These are phyloP conservation scores for Erebia ligea DNA, from an alignment of 2,888 invertebrate genomes.

Conservation along the genomic window DNA sequence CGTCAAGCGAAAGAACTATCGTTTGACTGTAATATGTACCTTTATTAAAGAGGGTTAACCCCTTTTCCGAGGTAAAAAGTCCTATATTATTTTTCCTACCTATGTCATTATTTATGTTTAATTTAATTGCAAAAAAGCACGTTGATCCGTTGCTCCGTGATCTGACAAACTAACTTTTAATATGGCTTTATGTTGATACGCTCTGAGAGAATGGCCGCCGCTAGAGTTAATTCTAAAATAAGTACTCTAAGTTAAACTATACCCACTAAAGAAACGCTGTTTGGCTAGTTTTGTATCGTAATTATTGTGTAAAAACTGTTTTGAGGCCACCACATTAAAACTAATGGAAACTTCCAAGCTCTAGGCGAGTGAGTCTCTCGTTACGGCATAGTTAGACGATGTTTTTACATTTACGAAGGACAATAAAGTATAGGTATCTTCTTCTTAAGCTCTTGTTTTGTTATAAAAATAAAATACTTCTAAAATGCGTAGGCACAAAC, in stretches of 20 bases:
- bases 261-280: background rate
- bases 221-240: background rate
- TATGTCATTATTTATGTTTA: no score
- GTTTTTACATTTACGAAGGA: conserved; percentile 11
- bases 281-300: conserved; percentile 1
- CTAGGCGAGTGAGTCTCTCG: conserved; percentile 20
- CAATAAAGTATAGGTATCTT: background rate
- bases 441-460: background rate
- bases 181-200: background rate
- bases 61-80: no score
- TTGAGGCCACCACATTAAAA: conserved; percentile 26
- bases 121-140: no score
- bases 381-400: conserved; percentile 19
- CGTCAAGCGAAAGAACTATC: no score
- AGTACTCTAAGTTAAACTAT: background rate
- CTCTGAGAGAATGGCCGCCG: background rate
- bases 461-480: background rate
- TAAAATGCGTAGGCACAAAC: background rate
- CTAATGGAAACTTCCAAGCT: conserved; percentile 32
- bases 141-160: no score
- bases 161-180: no score
- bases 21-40: no score
- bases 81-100: no score
- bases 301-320: conserved; percentile 28
- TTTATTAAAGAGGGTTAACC: no score